phyloP scores from a whole-genome alignment of 2,888 invertebrate species.

The Protula sp. region DNA sequence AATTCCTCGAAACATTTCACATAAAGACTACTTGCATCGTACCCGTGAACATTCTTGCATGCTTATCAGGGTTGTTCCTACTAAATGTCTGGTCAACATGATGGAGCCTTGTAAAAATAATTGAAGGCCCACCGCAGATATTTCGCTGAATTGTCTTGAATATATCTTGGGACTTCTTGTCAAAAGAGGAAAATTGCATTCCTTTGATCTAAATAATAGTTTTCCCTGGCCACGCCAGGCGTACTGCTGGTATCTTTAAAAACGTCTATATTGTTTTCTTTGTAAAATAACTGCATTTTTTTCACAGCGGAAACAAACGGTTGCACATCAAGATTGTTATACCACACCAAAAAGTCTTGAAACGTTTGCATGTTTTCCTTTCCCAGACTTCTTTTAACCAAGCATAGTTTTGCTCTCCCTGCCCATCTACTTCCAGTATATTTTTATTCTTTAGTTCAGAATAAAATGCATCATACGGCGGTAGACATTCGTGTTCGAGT shows the following conservation, averaged over 20 bases:
- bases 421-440: background rate
- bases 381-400: constrained; percentile 13
- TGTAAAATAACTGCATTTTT: constrained; percentile 18
- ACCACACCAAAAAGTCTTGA: constrained; percentile 25
- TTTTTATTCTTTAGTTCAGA: background rate
- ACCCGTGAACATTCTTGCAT: too few species aligned
- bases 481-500: background rate
- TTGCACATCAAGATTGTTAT: constrained; percentile 23
- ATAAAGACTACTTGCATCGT: too few species aligned
- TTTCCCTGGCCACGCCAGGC: constrained; percentile 21
- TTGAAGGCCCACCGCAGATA: too few species aligned
- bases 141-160: too few species aligned
- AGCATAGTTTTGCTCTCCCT: background rate
- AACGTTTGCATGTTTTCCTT: constrained; percentile 18
- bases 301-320: constrained; percentile 23
- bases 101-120: too few species aligned
- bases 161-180: too few species aligned
- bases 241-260: constrained; percentile 23
- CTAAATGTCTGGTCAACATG: too few species aligned
- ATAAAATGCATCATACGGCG: background rate
- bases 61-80: too few species aligned
- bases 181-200: too few species aligned
- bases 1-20: too few species aligned
- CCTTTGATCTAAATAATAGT: constrained; percentile 16
- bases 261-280: constrained; percentile 20